A percentile compares a stretch with the other conserved stretches of the same genome.
Evolutionary conservation across 2,113 vertebrate species (phyloP).

Genomic region (Actinemys pallida): DNA sequence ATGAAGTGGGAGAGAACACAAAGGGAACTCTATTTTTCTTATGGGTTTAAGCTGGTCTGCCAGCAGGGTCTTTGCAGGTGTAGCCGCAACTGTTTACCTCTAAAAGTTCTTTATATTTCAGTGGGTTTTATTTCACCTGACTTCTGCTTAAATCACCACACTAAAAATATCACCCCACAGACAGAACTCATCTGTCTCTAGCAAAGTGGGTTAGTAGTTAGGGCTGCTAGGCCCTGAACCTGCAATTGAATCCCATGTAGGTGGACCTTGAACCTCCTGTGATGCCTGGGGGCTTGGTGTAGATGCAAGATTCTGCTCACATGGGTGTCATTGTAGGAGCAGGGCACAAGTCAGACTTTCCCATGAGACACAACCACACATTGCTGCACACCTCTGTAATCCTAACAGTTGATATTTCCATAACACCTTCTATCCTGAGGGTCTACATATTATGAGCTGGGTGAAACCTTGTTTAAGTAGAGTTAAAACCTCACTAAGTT

Average conservation of each 20-base stretch:
- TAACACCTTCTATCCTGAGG: background rate
- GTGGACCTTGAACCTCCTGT: accelerated
- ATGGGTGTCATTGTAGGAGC: background rate
- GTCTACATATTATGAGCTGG: background rate
- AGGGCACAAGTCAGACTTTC: background rate
- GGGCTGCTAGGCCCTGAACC: background rate
- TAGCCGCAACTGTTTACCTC: background rate
- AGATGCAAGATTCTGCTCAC: background rate
- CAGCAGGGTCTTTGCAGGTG: background rate
- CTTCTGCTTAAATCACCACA: background rate
- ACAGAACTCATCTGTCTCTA: background rate
- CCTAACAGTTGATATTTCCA: background rate
- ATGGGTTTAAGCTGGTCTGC: too few relatives aligned
- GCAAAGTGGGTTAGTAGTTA: background rate
- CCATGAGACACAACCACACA: accelerated
- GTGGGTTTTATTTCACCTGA: background rate
- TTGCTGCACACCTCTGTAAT: background rate
- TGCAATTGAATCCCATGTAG: background rate
- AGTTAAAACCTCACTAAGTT: too few relatives aligned
- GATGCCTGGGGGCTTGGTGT: accelerated
- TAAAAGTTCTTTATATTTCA: background rate
- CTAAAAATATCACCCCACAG: background rate
- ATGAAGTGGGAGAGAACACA: background rate
- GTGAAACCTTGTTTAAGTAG: too few relatives aligned
- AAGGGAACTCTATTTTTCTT: background rate